Evolutionary conservation across 2,888 invertebrate species (phyloP).

Genomic region (Pharmacophagus antenor): DNA sequence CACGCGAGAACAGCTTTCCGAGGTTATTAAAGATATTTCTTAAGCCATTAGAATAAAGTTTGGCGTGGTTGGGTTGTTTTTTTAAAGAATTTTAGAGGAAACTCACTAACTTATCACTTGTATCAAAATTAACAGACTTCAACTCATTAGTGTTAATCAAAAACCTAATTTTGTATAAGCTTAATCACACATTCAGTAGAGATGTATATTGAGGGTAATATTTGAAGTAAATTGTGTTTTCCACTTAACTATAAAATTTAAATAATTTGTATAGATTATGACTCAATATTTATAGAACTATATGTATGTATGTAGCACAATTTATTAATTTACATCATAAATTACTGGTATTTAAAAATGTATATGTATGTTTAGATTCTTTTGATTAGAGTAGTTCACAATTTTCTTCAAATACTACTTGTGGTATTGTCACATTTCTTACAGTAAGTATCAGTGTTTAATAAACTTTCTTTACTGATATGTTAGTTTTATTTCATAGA

Average conservation of each 20-base stretch:
- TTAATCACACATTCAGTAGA: constrained; percentile 20
- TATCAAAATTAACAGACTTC: no score
- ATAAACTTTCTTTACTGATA: constrained; percentile 44
- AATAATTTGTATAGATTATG: constrained; percentile 4
- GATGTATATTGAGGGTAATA: constrained; percentile 50
- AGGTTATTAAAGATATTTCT: constrained; percentile 89
- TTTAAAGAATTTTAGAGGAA: background rate
- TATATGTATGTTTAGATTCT: background rate
- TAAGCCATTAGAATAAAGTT: constrained; percentile 53
- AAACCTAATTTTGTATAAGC: constrained; percentile 8
- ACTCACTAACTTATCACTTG: no score
- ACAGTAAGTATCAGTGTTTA: constrained; percentile 61
- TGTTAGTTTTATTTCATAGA: background rate
- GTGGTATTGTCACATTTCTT: constrained; percentile 43
- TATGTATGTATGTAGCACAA: constrained; percentile 30
- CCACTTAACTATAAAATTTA: background rate
- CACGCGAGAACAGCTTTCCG: constrained; percentile 93
- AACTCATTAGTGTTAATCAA: background rate
- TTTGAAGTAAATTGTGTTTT: constrained; percentile 60
- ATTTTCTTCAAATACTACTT: constrained; percentile 67
- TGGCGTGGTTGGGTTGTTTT: constrained; percentile 33
- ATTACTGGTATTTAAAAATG: background rate
- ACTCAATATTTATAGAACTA: constrained; percentile 31
- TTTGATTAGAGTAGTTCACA: constrained; percentile 34
- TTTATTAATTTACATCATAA: background rate